phyloP scores from a whole-genome alignment of 2,113 vertebrate species.

The Gadus chalcogrammus region DNA sequence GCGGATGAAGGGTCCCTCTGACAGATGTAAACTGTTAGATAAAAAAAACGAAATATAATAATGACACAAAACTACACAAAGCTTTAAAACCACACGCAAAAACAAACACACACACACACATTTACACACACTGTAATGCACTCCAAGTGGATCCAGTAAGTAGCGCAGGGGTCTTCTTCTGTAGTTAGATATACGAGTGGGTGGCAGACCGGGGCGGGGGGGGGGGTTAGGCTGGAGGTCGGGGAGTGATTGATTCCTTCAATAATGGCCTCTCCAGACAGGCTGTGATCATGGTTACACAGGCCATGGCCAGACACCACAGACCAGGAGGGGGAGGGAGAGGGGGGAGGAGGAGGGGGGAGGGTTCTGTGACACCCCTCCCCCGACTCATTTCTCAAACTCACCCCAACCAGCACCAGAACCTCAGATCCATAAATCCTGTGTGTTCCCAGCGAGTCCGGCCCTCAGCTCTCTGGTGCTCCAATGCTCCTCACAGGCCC shows the following conservation, averaged over 20 bases:
- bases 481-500: conserved; percentile 31
- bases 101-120: conserved; percentile 14
- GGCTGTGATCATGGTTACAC: conserved; percentile 40
- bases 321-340: conserved; percentile 1
- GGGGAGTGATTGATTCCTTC: conserved; percentile 42
- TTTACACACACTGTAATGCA: conserved; percentile 6
- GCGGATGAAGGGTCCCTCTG: no score
- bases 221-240: conserved; percentile 5
- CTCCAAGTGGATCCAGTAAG: conserved; percentile 40
- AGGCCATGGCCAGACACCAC: conserved; percentile 17
- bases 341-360: conserved; percentile 5
- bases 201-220: neutral
- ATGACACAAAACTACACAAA: neutral
- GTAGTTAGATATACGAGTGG: conserved; percentile 1
- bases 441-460: conserved; percentile 37
- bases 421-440: conserved; percentile 47
- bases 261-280: conserved; percentile 41
- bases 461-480: conserved; percentile 28
- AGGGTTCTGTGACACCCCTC: neutral
- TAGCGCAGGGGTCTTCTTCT: conserved; percentile 37
- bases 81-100: neutral
- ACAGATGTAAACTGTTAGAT: no score
- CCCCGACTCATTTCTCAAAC: conserved; percentile 6
- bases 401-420: neutral
- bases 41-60: no score